These are phyloP conservation scores for Ophioninae sp. DNA, from an alignment of 2,888 invertebrate species.

Conservation along the genomic window DNA sequence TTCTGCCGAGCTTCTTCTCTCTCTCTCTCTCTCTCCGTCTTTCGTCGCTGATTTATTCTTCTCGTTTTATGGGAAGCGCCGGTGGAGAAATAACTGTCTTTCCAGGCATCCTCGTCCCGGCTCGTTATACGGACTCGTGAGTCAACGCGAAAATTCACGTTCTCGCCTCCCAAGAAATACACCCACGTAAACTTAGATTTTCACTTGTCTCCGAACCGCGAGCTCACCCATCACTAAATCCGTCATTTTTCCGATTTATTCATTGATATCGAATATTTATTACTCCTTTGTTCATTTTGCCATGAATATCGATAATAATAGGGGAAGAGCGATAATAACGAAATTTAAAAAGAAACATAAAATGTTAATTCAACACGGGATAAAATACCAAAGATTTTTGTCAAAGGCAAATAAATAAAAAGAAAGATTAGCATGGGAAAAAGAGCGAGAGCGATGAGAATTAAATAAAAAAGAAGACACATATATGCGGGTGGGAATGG, in stretches of 20 bases:
- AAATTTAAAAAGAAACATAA: neutral
- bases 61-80: conserved; percentile 44
- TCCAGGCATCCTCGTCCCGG: neutral
- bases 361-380: neutral
- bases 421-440: too few relatives aligned
- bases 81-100: conserved; percentile 40
- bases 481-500: conserved; percentile 35
- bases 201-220: conserved; percentile 17
- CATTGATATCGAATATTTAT: conserved; percentile 22
- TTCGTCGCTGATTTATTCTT: conserved; percentile 51
- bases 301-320: neutral
- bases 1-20: neutral
- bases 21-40: conserved; percentile 5
- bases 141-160: conserved; percentile 48
- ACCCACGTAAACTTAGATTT: conserved; percentile 34
- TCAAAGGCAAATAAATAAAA: neutral
- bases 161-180: conserved; percentile 22
- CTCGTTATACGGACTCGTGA: conserved; percentile 6
- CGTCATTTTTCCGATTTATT: neutral
- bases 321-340: neutral
- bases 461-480: conserved; percentile 2
- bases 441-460: neutral
- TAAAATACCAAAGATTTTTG: neutral
- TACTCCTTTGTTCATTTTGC: neutral
- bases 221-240: neutral